Conservation (phyloP, 1,140 invertebrate genomes). For the Neodiprion fabricii region DNA sequence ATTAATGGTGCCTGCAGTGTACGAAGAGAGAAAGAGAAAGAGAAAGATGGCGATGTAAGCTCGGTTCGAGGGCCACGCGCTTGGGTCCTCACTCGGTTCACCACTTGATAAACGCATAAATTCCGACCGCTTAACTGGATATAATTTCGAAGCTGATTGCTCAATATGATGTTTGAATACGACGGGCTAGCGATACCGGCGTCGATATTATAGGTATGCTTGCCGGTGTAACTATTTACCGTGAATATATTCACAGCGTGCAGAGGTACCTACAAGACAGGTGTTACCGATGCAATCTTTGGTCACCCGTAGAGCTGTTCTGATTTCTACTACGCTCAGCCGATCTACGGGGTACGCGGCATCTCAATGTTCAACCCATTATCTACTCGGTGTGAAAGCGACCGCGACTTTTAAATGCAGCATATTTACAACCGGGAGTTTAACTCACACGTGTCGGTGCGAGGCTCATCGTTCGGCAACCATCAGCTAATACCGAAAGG, state of each 20-base stretch:
- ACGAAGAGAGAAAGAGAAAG: not conserved
- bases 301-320: not conserved
- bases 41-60: not conserved
- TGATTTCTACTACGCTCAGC: not conserved
- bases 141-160: constrained; percentile 5
- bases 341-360: not conserved
- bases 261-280: not conserved
- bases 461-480: too few relatives aligned
- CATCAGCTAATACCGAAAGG: too few relatives aligned
- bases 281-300: not conserved
- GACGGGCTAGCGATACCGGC: too few relatives aligned
- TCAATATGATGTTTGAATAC: not conserved
- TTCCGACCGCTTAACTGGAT: constrained; percentile 3
- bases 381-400: too few relatives aligned
- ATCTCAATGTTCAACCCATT: too few relatives aligned
- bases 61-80: not conserved
- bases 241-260: not conserved
- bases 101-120: constrained; percentile 4
- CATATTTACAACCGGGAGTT: too few relatives aligned
- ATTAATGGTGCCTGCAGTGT: not conserved
- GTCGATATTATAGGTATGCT: not conserved
- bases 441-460: too few relatives aligned
- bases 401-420: too few relatives aligned
- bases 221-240: not conserved
- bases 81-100: not conserved